Evolutionary conservation across 2,797 vertebrate genomes (phyloP).

Genomic region (Delichon dasypus): DNA sequence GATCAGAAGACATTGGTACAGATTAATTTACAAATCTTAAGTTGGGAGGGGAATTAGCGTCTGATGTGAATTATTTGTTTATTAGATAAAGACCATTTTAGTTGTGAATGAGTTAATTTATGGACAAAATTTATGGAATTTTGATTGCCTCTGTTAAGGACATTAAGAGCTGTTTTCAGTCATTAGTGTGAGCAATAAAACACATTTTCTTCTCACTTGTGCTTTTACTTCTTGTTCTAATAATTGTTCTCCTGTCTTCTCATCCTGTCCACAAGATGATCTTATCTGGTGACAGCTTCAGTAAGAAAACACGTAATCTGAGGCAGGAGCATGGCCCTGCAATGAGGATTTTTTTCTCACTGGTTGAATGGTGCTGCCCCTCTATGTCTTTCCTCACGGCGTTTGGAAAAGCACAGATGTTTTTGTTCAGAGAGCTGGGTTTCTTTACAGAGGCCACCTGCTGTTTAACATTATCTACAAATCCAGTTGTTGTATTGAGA

Average conservation of each 20-base stretch:
- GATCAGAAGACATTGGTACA: neutral
- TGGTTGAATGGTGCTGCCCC: neutral
- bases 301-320: neutral
- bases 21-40: neutral
- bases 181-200: neutral
- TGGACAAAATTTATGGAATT: neutral
- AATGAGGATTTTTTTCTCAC: fast-evolving
- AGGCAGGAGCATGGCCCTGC: neutral
- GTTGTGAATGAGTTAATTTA: neutral
- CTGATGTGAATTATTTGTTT: neutral
- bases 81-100: neutral
- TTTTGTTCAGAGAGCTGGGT: neutral
- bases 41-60: neutral
- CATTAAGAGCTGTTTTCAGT: neutral
- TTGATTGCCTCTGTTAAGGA: neutral
- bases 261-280: too few relatives aligned
- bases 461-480: neutral
- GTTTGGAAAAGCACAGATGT: neutral
- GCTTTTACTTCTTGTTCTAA: neutral
- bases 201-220: neutral
- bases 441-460: neutral
- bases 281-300: neutral
- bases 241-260: neutral
- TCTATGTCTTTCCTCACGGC: neutral
- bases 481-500: neutral